Conservation (phyloP, 2,113 vertebrate genomes). For the Empidonax traillii region DNA sequence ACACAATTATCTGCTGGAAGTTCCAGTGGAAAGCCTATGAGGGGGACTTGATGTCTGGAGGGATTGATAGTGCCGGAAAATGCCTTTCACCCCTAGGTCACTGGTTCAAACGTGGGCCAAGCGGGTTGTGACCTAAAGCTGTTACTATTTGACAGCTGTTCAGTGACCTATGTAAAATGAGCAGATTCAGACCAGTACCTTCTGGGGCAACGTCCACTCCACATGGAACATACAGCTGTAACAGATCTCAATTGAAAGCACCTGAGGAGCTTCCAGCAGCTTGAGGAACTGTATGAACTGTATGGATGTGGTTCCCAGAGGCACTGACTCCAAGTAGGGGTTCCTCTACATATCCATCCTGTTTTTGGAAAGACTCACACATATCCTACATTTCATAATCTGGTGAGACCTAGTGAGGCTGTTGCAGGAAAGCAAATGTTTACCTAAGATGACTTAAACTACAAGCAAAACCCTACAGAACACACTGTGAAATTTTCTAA, state of each 20-base stretch:
- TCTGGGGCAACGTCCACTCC: neutral
- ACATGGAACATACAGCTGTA: neutral
- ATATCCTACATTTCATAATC: neutral
- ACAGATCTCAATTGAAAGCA: neutral
- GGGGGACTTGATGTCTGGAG: neutral
- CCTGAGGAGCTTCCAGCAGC: slow-evolving; percentile 8
- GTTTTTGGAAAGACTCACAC: neutral
- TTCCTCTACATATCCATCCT: neutral
- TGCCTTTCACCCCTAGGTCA: slow-evolving; percentile 36
- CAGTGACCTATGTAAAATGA: neutral
- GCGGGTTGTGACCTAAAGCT: neutral
- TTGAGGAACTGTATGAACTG: neutral
- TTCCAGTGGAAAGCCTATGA: neutral
- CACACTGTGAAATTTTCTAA: neutral
- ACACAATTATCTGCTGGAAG: neutral
- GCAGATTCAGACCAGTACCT: neutral
- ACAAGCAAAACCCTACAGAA: neutral
- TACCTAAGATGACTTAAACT: neutral
- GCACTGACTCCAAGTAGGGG: neutral
- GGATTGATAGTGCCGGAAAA: slow-evolving; percentile 8
- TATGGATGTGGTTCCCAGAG: neutral
- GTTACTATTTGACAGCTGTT: slow-evolving; percentile 10
- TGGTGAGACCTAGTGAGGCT: neutral
- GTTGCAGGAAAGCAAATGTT: neutral
- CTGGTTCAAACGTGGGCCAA: slow-evolving; percentile 21